Base-by-base conservation (phyloP, 1,140 invertebrate genomes). In the Chironomus tepperi region DNA sequence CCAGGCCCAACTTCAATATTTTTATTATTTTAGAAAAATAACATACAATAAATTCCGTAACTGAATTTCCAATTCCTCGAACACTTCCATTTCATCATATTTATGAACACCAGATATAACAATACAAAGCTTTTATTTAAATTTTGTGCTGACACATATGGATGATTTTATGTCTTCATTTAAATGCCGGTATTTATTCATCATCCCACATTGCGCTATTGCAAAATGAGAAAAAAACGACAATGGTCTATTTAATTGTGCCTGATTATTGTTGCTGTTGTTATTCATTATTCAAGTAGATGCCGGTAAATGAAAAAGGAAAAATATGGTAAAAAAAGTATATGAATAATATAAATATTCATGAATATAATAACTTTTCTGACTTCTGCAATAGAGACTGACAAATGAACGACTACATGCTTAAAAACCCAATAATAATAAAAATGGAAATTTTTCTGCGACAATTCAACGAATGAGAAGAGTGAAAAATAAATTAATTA, bases 401-500 rank as follows among this genome's bases (percentile, higher is more conserved):
- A 15, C 47, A 57, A 57, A 57, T 57, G 47, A 57, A 12, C 24
- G 24, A 34, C 24, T 34, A 34, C 24, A 34, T 34, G 24, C 24
- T 34, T n/a, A 57, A 57, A 57, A 57, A 15, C 47, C 47, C n/a
- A 57, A 57, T 57, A 57, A 57, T n/a, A 34, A 34, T 34, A 34
- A 34, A 57, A 57, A 57, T 57, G 12, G n/a, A n/a, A 57, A 34
- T 34, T 57, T 57, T 57, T 57, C 12, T 57, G 47, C 47, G 47
- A 57, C 47, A 57, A 57, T 57, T 57, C 47, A 57, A 57, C 47
- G 47, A 57, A 57, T 70, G 65, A 70, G 19, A 21, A 19, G 65
- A 70, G 16, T 70, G 65, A 70, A 70, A 70, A 70, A 70, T 70
- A 21, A 70, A 70, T 70, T 70, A 70, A 70, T 70, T 70, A 70